Evolutionary conservation across 2,113 vertebrate genomes (phyloP).

Genomic region (Rhagologus leucostigma): DNA sequence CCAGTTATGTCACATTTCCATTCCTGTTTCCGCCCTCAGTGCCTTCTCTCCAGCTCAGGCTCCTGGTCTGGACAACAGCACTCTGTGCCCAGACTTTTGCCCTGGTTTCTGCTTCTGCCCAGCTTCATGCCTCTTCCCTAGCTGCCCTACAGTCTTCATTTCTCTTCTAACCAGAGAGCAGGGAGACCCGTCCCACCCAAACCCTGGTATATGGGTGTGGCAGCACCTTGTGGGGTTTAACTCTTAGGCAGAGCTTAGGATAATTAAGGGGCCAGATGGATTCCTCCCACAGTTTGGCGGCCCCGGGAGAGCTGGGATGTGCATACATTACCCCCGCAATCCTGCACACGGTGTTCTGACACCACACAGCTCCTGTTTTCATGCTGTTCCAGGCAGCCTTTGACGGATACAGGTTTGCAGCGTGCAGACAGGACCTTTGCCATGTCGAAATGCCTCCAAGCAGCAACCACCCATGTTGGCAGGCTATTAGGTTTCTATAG

Average conservation of each 20-base stretch:
- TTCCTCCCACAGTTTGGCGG: slow-evolving; percentile 34
- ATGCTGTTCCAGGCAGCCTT: slow-evolving; percentile 36
- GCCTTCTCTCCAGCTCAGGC: background rate
- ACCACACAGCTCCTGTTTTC: background rate
- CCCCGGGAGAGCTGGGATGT: background rate
- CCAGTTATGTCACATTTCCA: background rate
- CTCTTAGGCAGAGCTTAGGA: background rate
- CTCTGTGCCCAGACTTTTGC: background rate
- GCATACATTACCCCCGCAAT: background rate
- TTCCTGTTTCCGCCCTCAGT: fast-evolving
- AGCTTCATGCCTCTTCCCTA: background rate
- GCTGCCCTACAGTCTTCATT: background rate
- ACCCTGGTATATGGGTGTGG: slow-evolving; percentile 8
- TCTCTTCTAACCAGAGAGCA: background rate
- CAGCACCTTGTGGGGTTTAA: slow-evolving; percentile 18
- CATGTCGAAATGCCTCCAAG: slow-evolving; percentile 47
- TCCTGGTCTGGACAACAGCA: background rate
- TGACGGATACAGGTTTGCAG: slow-evolving; percentile 2
- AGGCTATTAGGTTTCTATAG: slow-evolving; percentile 54
- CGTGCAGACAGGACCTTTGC: slow-evolving; percentile 10
- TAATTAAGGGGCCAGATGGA: slow-evolving; percentile 28
- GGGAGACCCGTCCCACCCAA: slow-evolving; percentile 9
- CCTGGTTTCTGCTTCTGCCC: background rate
- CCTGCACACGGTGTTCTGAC: background rate
- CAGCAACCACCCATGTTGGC: slow-evolving; percentile 60